phyloP scores from a whole-genome alignment of 2,888 invertebrate species.

The Troglohyphantes excavatus region DNA sequence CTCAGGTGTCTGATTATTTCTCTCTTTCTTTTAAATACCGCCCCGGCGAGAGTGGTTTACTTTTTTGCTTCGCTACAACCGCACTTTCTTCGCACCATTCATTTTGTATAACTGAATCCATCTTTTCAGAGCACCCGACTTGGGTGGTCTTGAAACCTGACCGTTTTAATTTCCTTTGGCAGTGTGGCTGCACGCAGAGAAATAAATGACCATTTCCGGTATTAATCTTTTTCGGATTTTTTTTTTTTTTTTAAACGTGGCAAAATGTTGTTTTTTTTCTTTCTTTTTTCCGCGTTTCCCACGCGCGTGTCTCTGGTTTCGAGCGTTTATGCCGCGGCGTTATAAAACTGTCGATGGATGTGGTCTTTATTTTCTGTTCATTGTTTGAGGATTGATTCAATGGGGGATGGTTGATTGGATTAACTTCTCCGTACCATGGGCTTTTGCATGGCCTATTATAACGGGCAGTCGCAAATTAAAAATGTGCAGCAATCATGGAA shows the following conservation, averaged over 20 bases:
- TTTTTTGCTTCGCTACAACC: not conserved
- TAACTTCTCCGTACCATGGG: too few relatives aligned
- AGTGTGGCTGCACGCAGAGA: conserved; percentile 19
- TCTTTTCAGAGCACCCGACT: conserved; percentile 29
- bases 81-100: conserved; percentile 24
- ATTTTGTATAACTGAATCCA: conserved; percentile 47
- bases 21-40: too few relatives aligned
- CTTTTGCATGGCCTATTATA: too few relatives aligned
- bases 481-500: too few relatives aligned
- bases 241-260: not conserved
- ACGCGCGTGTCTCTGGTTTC: not conserved
- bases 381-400: too few relatives aligned
- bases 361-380: conserved; percentile 22
- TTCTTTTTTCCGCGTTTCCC: conserved; percentile 9
- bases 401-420: too few relatives aligned
- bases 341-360: not conserved
- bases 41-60: not conserved
- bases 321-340: not conserved
- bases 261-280: too few relatives aligned
- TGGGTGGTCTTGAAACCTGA: conserved; percentile 61
- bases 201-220: conserved; percentile 71
- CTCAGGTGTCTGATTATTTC: too few relatives aligned
- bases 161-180: conserved; percentile 51
- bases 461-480: too few relatives aligned
- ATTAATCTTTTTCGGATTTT: not conserved